Conservation (phyloP, 2,113 vertebrate species). For the Syngnathus typhle region DNA sequence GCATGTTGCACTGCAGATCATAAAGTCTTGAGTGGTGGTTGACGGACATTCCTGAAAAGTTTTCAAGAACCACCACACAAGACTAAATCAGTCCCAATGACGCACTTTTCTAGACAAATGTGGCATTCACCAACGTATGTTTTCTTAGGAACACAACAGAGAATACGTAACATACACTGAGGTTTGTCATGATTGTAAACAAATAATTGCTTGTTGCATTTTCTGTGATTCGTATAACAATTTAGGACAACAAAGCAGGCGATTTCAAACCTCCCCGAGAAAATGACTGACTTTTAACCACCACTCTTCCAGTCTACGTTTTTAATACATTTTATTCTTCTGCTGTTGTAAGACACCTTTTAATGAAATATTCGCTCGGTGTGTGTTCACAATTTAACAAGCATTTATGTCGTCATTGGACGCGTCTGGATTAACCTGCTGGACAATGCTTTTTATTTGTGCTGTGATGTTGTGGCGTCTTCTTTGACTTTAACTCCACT, state of each 20-base stretch:
- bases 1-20: too few species aligned
- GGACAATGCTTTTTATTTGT: constrained; percentile 34
- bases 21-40: background rate
- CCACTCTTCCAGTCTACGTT: constrained; percentile 44
- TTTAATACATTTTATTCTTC: constrained; percentile 47
- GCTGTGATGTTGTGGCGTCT: constrained; percentile 28
- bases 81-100: background rate
- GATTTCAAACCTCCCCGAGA: constrained; percentile 54
- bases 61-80: background rate
- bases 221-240: background rate
- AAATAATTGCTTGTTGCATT: background rate
- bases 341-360: constrained; percentile 43
- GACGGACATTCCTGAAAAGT: background rate
- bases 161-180: background rate
- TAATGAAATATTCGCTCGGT: constrained; percentile 41
- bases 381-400: constrained; percentile 44
- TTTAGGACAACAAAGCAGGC: constrained; percentile 40
- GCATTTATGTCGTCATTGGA: constrained; percentile 13
- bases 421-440: constrained; percentile 30
- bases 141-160: background rate
- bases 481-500: constrained; percentile 11
- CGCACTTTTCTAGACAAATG: background rate
- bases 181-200: background rate
- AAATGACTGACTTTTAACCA: constrained; percentile 50
- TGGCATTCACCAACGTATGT: background rate